Base-by-base conservation (phyloP, 1,140 invertebrate species). In the Papilio aristodemus region DNA sequence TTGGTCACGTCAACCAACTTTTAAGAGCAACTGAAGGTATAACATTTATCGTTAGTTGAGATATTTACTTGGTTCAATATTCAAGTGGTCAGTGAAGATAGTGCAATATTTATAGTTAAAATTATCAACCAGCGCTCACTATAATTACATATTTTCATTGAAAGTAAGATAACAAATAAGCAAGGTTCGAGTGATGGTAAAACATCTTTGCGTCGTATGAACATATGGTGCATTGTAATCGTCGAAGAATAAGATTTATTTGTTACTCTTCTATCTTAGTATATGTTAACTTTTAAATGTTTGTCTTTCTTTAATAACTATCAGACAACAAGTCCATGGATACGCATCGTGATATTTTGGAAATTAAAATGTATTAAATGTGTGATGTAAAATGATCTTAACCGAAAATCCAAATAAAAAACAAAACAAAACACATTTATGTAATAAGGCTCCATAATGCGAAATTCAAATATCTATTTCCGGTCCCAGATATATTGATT, bases 111-210 rank as follows among this genome's bases (percentile, higher is more conserved):
- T 54, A 54, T 54, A 54, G 46, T 22, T 54, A 22, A 54, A 54
- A 54, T 54, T 54, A 54, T 54, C 46, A 54, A 54, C 19, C 19
- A 46, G 14, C 1, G 46, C 46, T 22, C 46, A 54, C 46, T 54
- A 54, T 25, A 22, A 54, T 54, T 54, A 54, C 46, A 54, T 54
- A 54, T 54, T 54, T 54, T 54, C 46, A 54, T 54, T 54, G 46
- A 9, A 25, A 54, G 8, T 54, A 54, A 54, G 19, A 54, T 54
- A 54, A 54, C 19, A 54, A 54, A 54, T 54, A 54, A 54, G 46
- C 19, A 54, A 54, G 46, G 46, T 54, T 54, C 46, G 19, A 2
- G 17, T 5, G 19, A 25, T 54, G 46, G 46, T 54, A 25, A 54
- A 54, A 54, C 46, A 54, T 22, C 46, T 46, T 46, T 19, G 11